A percentile compares a stretch with the other conserved stretches of the same genome.
phyloP scores from a whole-genome alignment of 1,140 invertebrate genomes.

The Drosophila suzukii region DNA sequence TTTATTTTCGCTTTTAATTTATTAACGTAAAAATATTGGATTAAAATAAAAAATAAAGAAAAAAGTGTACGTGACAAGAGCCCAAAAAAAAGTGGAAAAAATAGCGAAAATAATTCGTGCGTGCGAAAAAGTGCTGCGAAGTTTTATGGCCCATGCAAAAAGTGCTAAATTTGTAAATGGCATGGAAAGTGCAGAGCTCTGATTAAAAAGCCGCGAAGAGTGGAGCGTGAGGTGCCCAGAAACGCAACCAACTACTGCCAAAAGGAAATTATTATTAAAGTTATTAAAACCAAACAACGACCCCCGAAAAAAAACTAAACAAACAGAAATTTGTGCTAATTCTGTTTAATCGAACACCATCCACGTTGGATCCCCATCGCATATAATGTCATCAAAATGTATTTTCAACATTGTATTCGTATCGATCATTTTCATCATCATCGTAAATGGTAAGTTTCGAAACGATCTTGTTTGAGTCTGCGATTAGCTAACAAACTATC shows the following conservation, averaged over 20 bases:
- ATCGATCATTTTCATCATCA: slow-evolving; percentile 84
- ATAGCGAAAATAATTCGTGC: slow-evolving; percentile 51
- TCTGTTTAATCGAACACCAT: slow-evolving; percentile 45
- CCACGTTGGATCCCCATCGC: slow-evolving; percentile 69
- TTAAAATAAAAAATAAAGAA: slow-evolving; percentile 5
- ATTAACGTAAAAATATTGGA: slow-evolving; percentile 9
- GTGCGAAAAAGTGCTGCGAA: slow-evolving; percentile 56
- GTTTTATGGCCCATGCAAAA: slow-evolving; percentile 51
- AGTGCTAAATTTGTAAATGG: slow-evolving; percentile 54
- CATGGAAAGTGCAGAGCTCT: slow-evolving; percentile 31
- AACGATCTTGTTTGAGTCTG: background rate
- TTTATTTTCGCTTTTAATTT: slow-evolving; percentile 40
- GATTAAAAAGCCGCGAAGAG: slow-evolving; percentile 22
- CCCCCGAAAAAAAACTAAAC: slow-evolving; percentile 9
- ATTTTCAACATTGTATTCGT: slow-evolving; percentile 83
- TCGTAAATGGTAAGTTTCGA: slow-evolving; percentile 80
- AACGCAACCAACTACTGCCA: slow-evolving; percentile 26
- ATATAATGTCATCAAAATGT: slow-evolving; percentile 84
- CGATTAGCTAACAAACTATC: background rate
- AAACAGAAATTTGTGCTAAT: slow-evolving; percentile 37
- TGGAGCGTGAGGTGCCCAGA: background rate
- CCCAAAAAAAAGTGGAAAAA: slow-evolving; percentile 25
- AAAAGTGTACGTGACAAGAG: slow-evolving; percentile 45
- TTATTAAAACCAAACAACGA: background rate
- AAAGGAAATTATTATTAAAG: slow-evolving; percentile 9